These are phyloP conservation scores for Sanderia malayensis DNA, from an alignment of 30 jellyfish, hydroid and myxozoan species.

Conservation along the genomic window DNA sequence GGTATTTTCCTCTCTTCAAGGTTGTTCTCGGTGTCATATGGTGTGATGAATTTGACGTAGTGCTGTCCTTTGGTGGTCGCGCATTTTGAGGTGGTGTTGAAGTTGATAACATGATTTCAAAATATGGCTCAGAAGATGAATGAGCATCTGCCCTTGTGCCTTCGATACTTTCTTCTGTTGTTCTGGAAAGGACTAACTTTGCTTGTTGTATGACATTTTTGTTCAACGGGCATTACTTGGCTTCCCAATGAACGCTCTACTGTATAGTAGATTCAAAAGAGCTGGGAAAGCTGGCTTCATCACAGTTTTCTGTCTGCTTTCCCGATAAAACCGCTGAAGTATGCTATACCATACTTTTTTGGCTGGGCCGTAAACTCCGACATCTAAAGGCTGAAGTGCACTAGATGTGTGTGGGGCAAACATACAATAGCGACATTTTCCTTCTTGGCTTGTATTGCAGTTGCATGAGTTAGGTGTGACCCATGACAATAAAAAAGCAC, in stretches of 20 bases:
- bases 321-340: slow-evolving; percentile 25
- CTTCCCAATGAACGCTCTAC: slow-evolving; percentile 11
- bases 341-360: slow-evolving; percentile 29
- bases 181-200: slow-evolving; percentile 9
- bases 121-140: slow-evolving; percentile 28
- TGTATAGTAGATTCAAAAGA: slow-evolving; percentile 4
- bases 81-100: slow-evolving; percentile 2
- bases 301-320: slow-evolving; percentile 35
- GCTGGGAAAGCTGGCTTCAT: slow-evolving; percentile 40
- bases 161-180: not conserved
- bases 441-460: slow-evolving; percentile 24
- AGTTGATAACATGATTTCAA: not conserved
- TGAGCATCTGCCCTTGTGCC: slow-evolving; percentile 3
- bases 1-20: no score
- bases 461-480: slow-evolving; percentile 29
- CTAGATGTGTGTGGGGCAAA: slow-evolving; percentile 37
- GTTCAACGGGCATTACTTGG: slow-evolving; percentile 30
- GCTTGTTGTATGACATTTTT: slow-evolving; percentile 16
- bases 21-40: slow-evolving; percentile 14
- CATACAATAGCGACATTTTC: slow-evolving; percentile 36
- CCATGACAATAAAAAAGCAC: slow-evolving; percentile 45
- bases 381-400: slow-evolving; percentile 48
- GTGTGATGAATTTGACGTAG: not conserved
- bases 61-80: slow-evolving; percentile 15
- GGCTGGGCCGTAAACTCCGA: slow-evolving; percentile 39